Evolutionary conservation across 2,888 invertebrate genomes (phyloP).

Genomic region (Campoletis raptor): DNA sequence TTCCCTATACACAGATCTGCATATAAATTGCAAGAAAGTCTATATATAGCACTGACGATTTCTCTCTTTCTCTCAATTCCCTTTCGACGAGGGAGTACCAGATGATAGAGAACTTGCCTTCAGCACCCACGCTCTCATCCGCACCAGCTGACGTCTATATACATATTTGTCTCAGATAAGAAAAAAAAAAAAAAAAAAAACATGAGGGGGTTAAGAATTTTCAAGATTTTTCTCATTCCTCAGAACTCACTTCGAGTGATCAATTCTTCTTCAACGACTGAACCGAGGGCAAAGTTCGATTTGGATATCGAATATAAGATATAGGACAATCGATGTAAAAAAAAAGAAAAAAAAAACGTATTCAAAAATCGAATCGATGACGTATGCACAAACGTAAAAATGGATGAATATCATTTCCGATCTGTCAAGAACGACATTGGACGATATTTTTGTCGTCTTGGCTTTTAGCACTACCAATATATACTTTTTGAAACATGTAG

Average conservation of each 20-base stretch:
- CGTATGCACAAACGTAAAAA: conserved; percentile 10
- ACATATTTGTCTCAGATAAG: neutral
- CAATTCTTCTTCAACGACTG: conserved; percentile 25
- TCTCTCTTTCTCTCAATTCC: conserved; percentile 13
- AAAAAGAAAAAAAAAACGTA: neutral
- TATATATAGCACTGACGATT: conserved; percentile 5
- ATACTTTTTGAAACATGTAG: neutral
- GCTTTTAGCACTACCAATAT: neutral
- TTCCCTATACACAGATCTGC: conserved; percentile 1
- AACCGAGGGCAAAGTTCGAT: conserved; percentile 16
- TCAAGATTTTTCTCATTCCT: conserved; percentile 25
- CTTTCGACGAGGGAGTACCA: conserved; percentile 1
- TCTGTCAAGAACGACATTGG: neutral
- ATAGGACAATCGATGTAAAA: neutral
- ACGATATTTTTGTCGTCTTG: neutral
- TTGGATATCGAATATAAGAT: conserved; percentile 6
- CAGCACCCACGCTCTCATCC: neutral
- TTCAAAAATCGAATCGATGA: neutral
- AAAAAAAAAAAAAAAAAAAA: neutral
- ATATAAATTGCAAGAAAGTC: conserved; percentile 19
- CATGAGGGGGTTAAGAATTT: conserved; percentile 7
- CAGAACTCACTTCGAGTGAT: neutral
- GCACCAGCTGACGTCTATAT: conserved; percentile 9
- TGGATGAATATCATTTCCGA: neutral
- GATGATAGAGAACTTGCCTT: conserved; percentile 36